Evolutionary conservation across 2,113 vertebrate species (phyloP).

Genomic region (Rana temporaria): DNA sequence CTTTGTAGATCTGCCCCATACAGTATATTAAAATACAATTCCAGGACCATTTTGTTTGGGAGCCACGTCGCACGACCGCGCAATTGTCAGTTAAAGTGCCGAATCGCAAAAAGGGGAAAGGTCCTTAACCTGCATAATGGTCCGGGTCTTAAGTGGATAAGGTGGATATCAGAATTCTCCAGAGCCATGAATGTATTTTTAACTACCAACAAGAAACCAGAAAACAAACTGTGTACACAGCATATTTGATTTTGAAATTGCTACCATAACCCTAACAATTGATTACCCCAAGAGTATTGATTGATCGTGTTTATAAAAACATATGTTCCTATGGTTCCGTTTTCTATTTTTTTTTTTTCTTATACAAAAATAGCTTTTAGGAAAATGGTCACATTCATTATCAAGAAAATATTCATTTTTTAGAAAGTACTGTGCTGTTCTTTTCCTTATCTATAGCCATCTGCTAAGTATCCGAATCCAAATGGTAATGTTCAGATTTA

Average conservation of each 20-base stretch:
- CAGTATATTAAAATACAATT: no score
- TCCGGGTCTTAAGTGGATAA: no score
- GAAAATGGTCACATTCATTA: constrained; percentile 33
- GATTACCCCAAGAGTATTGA: not conserved
- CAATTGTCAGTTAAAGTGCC: no score
- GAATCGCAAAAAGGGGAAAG: no score
- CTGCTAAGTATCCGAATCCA: constrained; percentile 37
- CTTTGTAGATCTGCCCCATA: no score
- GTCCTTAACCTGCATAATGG: no score
- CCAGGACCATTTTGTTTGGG: no score
- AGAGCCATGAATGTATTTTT: no score
- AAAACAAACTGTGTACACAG: no score
- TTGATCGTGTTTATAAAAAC: not conserved
- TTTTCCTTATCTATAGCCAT: constrained; percentile 26
- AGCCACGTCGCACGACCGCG: no score
- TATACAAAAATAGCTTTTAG: constrained; percentile 19
- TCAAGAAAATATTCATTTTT: constrained; percentile 38
- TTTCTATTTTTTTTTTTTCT: constrained; percentile 23
- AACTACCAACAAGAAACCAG: no score
- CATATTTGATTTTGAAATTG: not conserved
- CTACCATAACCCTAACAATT: not conserved
- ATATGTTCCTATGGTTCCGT: not conserved
- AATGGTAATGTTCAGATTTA: constrained; percentile 46
- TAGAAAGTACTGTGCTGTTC: constrained; percentile 20
- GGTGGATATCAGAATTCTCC: no score